phyloP scores from a whole-genome alignment of 1,140 invertebrate species.

The Drosophila persimilis region DNA sequence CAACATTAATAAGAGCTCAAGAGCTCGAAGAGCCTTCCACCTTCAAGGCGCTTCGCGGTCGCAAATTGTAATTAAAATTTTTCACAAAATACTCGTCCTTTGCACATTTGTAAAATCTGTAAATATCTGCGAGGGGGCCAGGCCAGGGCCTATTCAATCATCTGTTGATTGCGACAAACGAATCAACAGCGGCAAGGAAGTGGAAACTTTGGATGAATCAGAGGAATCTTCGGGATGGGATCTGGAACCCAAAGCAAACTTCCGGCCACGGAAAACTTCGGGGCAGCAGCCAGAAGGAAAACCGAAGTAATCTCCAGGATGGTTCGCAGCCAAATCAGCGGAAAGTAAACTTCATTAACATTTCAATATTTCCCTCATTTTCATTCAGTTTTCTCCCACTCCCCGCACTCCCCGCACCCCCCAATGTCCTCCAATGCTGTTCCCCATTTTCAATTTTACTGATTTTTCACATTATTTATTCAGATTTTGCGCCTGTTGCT shows the following conservation, averaged over 20 bases:
- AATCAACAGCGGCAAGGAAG: slow-evolving; percentile 43
- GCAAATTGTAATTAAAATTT: slow-evolving; percentile 35
- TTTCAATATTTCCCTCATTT: slow-evolving; percentile 66
- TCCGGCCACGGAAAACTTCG: slow-evolving; percentile 5
- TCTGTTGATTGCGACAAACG: slow-evolving; percentile 63
- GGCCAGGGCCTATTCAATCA: slow-evolving; percentile 15
- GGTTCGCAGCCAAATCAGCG: slow-evolving; percentile 65
- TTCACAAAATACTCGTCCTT: not conserved
- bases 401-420: not conserved
- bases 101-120: slow-evolving; percentile 13
- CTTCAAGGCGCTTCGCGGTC: not conserved
- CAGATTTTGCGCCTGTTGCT: slow-evolving; percentile 74
- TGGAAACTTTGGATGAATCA: too few relatives aligned
- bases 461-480: slow-evolving; percentile 72
- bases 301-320: slow-evolving; percentile 33
- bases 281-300: slow-evolving; percentile 11
- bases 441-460: slow-evolving; percentile 44
- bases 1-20: slow-evolving; percentile 16
- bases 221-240: too few relatives aligned
- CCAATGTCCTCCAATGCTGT: not conserved
- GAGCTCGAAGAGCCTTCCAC: slow-evolving; percentile 6
- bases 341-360: slow-evolving; percentile 79
- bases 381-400: not conserved
- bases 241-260: too few relatives aligned
- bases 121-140: slow-evolving; percentile 25